A percentile compares a stretch with the other conserved stretches of the same genome.
Evolutionary conservation across 2,888 invertebrate genomes (phyloP).

Genomic region (Meteorus colon): DNA sequence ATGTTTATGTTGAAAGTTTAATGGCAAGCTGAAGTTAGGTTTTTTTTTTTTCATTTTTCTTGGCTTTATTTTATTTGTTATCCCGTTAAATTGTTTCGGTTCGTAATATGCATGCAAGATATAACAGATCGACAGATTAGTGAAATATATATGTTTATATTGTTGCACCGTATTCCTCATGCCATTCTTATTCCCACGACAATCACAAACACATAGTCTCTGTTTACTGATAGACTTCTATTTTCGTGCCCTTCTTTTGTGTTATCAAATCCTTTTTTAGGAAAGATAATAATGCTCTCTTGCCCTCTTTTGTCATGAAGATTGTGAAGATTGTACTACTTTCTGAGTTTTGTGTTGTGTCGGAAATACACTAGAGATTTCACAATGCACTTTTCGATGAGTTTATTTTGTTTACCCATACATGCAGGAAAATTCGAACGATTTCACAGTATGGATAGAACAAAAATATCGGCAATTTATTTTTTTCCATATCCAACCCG

Average conservation of each 20-base stretch:
- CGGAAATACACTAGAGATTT: background rate
- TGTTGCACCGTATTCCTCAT: background rate
- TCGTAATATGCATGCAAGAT: background rate
- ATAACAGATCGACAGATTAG: conserved; percentile 7
- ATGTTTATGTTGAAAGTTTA: conserved; percentile 25
- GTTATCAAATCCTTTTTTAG: too few relatives aligned
- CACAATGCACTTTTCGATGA: background rate
- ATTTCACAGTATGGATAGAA: background rate
- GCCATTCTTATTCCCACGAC: conserved; percentile 9
- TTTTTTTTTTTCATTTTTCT: background rate
- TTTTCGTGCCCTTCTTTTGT: background rate
- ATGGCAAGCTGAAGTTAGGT: background rate
- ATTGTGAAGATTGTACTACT: background rate
- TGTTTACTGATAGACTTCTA: background rate
- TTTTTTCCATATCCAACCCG: background rate
- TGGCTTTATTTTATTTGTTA: background rate
- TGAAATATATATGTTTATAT: conserved; percentile 28
- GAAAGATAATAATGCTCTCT: background rate
- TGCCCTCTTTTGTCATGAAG: background rate
- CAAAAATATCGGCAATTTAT: background rate
- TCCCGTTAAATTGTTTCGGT: background rate
- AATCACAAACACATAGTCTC: conserved; percentile 2
- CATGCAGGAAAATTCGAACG: background rate
- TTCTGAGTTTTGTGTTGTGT: background rate
- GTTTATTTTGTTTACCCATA: background rate